phyloP scores from a whole-genome alignment of 2,888 invertebrate genomes.

The Physocephala rufipes region DNA sequence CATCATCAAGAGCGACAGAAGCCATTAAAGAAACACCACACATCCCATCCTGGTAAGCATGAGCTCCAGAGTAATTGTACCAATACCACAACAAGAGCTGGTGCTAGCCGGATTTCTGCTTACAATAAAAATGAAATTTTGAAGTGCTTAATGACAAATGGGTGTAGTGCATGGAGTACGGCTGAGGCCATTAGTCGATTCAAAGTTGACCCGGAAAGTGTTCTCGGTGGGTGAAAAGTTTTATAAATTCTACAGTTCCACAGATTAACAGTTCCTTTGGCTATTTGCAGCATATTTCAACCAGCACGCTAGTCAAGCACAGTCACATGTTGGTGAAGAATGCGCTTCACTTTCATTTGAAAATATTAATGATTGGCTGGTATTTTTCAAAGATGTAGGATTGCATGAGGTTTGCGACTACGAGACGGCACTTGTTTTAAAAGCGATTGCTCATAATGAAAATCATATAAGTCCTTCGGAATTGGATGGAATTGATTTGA shows the following conservation, averaged over 20 bases:
- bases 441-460: slow-evolving; percentile 47
- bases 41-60: no score
- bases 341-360: slow-evolving; percentile 53
- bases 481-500: slow-evolving; percentile 42
- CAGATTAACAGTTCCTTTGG: background rate
- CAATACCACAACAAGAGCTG: background rate
- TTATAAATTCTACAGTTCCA: no score
- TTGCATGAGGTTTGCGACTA: slow-evolving; percentile 49
- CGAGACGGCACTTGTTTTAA: slow-evolving; percentile 55
- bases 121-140: slow-evolving; percentile 38
- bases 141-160: slow-evolving; percentile 27
- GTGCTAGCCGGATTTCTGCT: background rate
- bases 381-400: slow-evolving; percentile 47
- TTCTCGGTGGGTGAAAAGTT: slow-evolving; percentile 15
- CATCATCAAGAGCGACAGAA: background rate
- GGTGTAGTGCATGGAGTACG: slow-evolving; percentile 29
- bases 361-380: slow-evolving; percentile 56
- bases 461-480: slow-evolving; percentile 34
- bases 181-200: slow-evolving; percentile 16
- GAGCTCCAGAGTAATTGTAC: background rate
- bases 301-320: slow-evolving; percentile 46
- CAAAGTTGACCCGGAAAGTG: slow-evolving; percentile 14
- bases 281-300: slow-evolving; percentile 51
- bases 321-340: slow-evolving; percentile 51
- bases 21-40: no score